Conservation (phyloP, 2,113 vertebrate genomes). For the Rhizomys pruinosus region DNA sequence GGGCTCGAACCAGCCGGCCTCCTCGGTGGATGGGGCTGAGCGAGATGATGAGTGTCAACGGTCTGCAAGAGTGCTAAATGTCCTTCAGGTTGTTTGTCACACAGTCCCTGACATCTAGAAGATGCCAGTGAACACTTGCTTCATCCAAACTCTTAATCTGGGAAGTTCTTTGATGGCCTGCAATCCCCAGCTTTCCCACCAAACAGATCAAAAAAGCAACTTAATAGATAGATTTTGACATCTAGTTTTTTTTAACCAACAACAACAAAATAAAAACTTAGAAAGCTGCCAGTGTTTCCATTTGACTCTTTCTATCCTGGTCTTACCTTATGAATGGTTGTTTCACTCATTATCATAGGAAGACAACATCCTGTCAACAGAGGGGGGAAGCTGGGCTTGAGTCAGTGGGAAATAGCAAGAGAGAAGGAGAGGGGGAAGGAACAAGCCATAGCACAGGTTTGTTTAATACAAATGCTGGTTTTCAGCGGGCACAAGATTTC, state of each 20-base stretch:
- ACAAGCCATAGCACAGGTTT: background rate
- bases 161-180: conserved; percentile 32
- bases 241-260: background rate
- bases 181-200: conserved; percentile 32
- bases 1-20: too few species aligned
- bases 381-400: background rate
- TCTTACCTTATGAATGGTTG: conserved; percentile 26
- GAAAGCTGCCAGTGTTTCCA: conserved; percentile 18
- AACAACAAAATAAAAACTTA: conserved; percentile 18
- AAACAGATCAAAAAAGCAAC: conserved; percentile 55
- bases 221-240: conserved; percentile 30
- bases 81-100: conserved; percentile 21
- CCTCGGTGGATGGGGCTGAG: too few species aligned
- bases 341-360: conserved; percentile 31
- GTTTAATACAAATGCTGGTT: background rate
- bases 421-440: background rate
- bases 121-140: conserved; percentile 36
- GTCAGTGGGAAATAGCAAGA: background rate
- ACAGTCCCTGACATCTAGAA: conserved; percentile 29
- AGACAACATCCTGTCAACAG: background rate
- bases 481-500: background rate
- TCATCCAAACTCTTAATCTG: conserved; percentile 56
- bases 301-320: conserved; percentile 27
- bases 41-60: too few species aligned
- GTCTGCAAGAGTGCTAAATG: background rate